Base-by-base conservation (phyloP, 2,797 vertebrate genomes). In the Alauda arvensis region DNA sequence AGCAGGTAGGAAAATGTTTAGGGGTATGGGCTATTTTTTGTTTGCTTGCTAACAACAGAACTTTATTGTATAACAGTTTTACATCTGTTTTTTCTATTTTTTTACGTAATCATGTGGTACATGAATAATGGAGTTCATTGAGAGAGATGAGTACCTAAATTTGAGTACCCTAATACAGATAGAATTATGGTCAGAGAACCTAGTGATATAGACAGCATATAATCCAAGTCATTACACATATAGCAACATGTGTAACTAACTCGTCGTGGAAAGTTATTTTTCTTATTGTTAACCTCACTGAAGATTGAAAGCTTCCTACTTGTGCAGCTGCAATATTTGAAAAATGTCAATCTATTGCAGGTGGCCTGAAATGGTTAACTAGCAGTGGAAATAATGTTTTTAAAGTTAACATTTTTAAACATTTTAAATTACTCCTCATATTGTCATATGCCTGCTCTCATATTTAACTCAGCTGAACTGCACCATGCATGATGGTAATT, bases 1-100 rank as follows among this genome's bases (percentile, higher is more conserved):
- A 94, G 94, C 96, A 97, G 96, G 95, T 95, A 91, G 39, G 87
- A 55, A n/a, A 87, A 34, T 31, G 24, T 39, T 85, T 37, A n/a
- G n/a, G 13, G 2, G 2, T 18, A 65, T 61, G 10, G 33, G 4
- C 12, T 76, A 3, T 31, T 39, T 37, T 33, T 33, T n/a, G 15
- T 61, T 40, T 25, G 31, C 18, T 81, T 75, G 20, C 77, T 68
- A 42, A 23, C 39, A 60, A 5, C 29, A 52, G 18, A 56, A 45
- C 24, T 75, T n/a, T 8, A 28, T 21, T 29, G 4, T 80, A 12
- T 66, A 87, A 26, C 10, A 40, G n/a, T 49, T 71, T 16, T 26
- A 17, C 1, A 2, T 23, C 10, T 71, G 24, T 46, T 52, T 68
- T 75, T 75, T 77, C 15, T 56, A 7, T 26, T 45, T 34, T 34